Base-by-base conservation (phyloP, 2,888 invertebrate genomes). In the Sisyra terminalis region DNA sequence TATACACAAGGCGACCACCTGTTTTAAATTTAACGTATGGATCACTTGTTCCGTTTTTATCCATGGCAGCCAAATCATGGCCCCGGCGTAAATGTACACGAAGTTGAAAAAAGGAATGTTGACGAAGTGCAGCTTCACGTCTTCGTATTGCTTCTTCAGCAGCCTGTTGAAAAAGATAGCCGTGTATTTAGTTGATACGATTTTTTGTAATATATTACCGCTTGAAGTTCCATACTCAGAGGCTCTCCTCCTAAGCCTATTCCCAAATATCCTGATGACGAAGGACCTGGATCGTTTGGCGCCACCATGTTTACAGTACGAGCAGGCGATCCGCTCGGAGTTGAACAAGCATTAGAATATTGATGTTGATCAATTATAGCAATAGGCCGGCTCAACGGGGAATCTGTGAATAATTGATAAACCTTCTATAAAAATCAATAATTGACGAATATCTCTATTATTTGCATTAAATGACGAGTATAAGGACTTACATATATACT, bases 11-110 rank as follows among this genome's bases (percentile, higher is more conserved):
- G 47, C 88, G 74, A 29, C 87, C 86, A 9, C 79, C 82, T 48
- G 79, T 69, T 65, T 93, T 93, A 66, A 96, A 92, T 71, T 96
- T 96, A 44, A 94, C 92, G 66, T 96, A 96, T 15, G 96, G 96
- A 68, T 96, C 96, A 63, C 93, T 94, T 47, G 90, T 84, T 52
- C 94, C 94, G 64, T 88, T 89, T 65, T 90, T 86, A 63, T 96
- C 94, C 78, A 89, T 87, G 46, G 93, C 86, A 45, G 89, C 79
- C 56, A 96, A 71, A 61, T 89, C 87, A 56, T 77, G 77, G 49
- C 94, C 94, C 56, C 84, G 74, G 56, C 84, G 82, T 49, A 96
- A 71, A 65, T 90, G 85, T 52, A 94, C 71, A 51, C 89, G 80
- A 49, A 96, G 71, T 62, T 90, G 86, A 67, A 88, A 93, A 69